These are phyloP conservation scores for Fratercula arctica DNA, from an alignment of 2,797 vertebrate species.

Conservation along the genomic window DNA sequence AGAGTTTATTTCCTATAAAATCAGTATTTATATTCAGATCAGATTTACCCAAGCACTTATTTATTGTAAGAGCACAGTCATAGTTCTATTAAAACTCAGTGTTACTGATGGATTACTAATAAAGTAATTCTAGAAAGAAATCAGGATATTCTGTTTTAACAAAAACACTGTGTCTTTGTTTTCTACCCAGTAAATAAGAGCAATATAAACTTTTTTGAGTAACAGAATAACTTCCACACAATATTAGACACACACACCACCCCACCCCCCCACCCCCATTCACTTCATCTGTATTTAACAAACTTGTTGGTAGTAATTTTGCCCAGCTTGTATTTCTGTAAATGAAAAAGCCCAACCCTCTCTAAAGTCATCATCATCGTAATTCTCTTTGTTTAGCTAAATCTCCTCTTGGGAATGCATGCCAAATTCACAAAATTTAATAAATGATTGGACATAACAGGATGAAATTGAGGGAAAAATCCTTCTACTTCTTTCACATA, in stretches of 20 bases:
- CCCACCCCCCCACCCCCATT: rapidly evolving
- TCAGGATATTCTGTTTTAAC: background rate
- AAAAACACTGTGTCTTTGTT: background rate
- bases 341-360: background rate
- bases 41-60: background rate
- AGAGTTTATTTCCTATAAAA: background rate
- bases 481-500: background rate
- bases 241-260: background rate
- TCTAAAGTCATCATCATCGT: background rate
- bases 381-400: background rate
- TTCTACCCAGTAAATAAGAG: background rate
- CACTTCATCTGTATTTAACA: background rate
- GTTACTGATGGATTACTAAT: background rate
- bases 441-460: background rate
- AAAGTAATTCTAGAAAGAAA: background rate
- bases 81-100: background rate
- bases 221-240: background rate
- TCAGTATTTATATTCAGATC: background rate
- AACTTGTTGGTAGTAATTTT: background rate
- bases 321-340: background rate
- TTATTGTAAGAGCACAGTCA: background rate
- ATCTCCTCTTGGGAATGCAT: background rate
- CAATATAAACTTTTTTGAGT: background rate
- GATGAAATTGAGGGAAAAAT: background rate
- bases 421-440: background rate